Evolutionary conservation across 2,797 vertebrate genomes (phyloP), one percentile per base, ranked within the genome.

Genomic region (Ibycter americanus): DNA sequence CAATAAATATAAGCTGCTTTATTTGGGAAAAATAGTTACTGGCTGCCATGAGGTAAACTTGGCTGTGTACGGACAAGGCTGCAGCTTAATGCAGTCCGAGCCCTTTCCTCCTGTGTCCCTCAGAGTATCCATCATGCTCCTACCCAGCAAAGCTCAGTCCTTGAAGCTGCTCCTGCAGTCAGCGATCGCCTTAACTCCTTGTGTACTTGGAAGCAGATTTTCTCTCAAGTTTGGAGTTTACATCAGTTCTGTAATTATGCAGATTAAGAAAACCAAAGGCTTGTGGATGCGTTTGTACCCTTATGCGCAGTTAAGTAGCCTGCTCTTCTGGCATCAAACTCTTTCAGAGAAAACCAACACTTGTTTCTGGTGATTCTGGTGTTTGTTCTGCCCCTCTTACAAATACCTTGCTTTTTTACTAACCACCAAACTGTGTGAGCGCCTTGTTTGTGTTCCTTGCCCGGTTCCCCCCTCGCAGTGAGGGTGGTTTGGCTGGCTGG

Each of bases 241-340:
- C 12, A 14, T 63, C 15, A 32, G 16, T 72, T 90, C 42, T 81
- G 73, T 49, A 58, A 51, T 72, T 49, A 14, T 0, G 7, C 25
- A 34, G 54, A 46, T 63, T 22, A 56, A 55, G 52, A 63, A 73
- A 73, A 11, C 13, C 34, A 42, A 46, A 61, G 63, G 18, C 16
- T 55, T 42, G 25, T 8, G 2, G 25, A 46, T 46, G 12, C 47
- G 5, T 66, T 66, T 54, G 31, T 65, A 32, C 6, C 3, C 18
- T 49, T 74, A 10, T 0, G 7, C 0, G 0, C 10, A 10, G 44
- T 38, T 72, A 65, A 46, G 36, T 52, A 61, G 20, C 25, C 52
- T n/a, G 10, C 10, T 81, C 36, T 82, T 79, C 65, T 38, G 54
- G 26, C 38, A 65, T 72, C 46, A 14, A 44, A 38, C 13, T 56